Evolutionary conservation across 2,113 vertebrate species (phyloP), one percentile per base, ranked within the genome.

Genomic region (Heterochromis multidens): DNA sequence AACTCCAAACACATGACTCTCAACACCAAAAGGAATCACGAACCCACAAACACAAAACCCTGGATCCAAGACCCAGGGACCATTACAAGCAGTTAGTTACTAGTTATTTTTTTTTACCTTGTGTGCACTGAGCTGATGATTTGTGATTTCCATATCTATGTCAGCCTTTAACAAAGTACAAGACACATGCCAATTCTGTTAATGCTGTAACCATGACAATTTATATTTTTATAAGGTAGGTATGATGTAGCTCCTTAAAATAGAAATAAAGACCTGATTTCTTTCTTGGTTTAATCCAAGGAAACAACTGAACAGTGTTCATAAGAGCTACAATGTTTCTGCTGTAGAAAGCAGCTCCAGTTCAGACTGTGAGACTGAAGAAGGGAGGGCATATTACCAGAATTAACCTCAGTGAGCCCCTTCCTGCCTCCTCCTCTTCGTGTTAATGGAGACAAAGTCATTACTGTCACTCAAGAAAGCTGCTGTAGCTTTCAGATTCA

Each of bases 381-480:
- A 56, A 79, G 37, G 61, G 76, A 56, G 76, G 56, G 37, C 35
- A 58, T 49, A 19, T 29, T 40, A 49, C 35, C 17, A 46, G 76
- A 57, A 23, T 85, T 80, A 85, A 80, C 57, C 63, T 80, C 56
- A 40, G 29, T 54, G 40, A 85, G 49, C 82, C 31, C 21, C 27
- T 62, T 78, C 82, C 59, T 46, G 43, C 54, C 56, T 85, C 56
- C 29, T 79, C n/a, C 77, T 74, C 43, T 9, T 56, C 56, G 54
- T 74, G 23, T 60, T 85, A 85, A 80, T 80, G 65, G 63, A 74
- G 77, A 52, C 77, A 61, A 29, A 61, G 77, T 80, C 83, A 85
- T 85, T 85, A 74, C 77, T 72, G 83, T 72, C 83, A 31, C 56
- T 72, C 21, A 56, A 60, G 77, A 31, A 77, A 85, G 83, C 77